Base-by-base conservation (phyloP, 2,888 invertebrate species). In the Heteropelma amictum region DNA sequence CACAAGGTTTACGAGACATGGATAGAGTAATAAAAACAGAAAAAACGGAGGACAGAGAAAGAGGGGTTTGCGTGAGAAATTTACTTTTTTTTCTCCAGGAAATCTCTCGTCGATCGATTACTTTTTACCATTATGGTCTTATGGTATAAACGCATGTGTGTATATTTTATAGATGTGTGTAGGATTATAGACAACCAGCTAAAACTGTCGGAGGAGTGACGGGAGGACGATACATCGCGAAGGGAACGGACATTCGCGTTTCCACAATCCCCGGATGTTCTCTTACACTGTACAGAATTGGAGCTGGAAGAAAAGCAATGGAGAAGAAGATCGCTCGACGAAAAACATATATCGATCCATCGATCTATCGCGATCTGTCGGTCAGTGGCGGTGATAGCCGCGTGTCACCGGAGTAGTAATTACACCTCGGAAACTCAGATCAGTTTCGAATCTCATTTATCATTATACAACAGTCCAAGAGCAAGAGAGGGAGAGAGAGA, bases 31-130 rank as follows among this genome's bases (percentile, higher is more conserved):
- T 2, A 26, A 45, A 49, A 49, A 67, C 68, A 64, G 54, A 26
- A 58, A 8, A 58, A 7, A 35, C 21, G n/a, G 26, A 61, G 47
- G 56, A 60, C 30, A 17, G 21, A 19, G 33, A n/a, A 19, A 47
- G 56, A 38, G 68, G 61, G 54, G 67, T 77, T 77, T 70, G 75
- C 77, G 75, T 77, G 77, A 77, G 77, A 77, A 77, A 75, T 75
- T 53, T 42, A 70, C 65, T 72, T 77, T 77, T 75, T 77, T 67
- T 30, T 30, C 21, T n/a, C n/a, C n/a, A 19, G 28, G 7, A 33
- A 63, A 64, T 56, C 47, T 70, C 54, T 38, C 14, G 38, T 47
- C 33, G 65, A 53, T 53, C 53, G 53, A 30, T 10, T 17, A 12
- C 12, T 12, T 40, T 12, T 26, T 21, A 19, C 21, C 21, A 23